phyloP scores from a whole-genome alignment of 2,113 vertebrate genomes.

The Galbula dea region DNA sequence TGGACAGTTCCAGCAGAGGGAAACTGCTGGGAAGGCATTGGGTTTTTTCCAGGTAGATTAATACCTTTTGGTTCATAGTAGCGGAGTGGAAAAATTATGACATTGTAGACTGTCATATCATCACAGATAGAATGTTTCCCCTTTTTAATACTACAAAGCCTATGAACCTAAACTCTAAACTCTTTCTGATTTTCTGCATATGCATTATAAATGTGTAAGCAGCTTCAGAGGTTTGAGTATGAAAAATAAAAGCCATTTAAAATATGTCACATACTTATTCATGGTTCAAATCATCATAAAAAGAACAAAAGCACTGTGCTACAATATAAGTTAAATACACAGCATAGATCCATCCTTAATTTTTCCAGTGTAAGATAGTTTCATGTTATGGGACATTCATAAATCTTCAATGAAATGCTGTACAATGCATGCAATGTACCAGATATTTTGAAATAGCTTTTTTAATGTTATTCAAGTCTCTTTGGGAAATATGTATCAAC shows the following conservation, averaged over 20 bases:
- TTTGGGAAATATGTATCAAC: background rate
- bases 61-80: background rate
- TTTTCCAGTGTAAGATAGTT: background rate
- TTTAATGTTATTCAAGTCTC: background rate
- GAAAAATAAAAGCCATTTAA: background rate
- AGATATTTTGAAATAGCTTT: background rate
- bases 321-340: background rate
- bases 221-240: background rate
- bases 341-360: background rate
- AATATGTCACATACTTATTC: background rate
- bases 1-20: background rate
- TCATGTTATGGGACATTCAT: rapidly evolving
- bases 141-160: background rate
- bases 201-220: background rate
- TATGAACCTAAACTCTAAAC: background rate
- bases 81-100: background rate
- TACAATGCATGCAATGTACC: background rate
- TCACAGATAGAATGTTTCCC: background rate
- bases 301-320: background rate
- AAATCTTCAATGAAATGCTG: background rate
- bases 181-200: background rate
- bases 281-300: background rate
- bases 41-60: background rate
- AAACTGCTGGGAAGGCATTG: background rate
- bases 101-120: background rate